Conservation (phyloP, 1,140 invertebrate species). For the Agrypnia vestita region DNA sequence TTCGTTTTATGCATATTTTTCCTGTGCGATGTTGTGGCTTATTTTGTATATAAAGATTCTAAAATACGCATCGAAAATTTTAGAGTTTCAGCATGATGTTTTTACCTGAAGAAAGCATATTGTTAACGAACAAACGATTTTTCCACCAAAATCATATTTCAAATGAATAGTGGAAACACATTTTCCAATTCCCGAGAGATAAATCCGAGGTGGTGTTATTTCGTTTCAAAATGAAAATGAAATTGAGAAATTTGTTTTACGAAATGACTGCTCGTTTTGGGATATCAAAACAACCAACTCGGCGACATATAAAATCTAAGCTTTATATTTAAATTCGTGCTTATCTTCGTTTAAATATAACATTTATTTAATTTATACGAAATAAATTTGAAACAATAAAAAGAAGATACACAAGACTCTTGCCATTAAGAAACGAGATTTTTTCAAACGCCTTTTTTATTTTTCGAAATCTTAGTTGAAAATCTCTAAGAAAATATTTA, state of each 20-base stretch:
- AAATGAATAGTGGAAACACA: slow-evolving; percentile 3
- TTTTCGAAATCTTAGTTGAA: too few relatives aligned
- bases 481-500: too few relatives aligned
- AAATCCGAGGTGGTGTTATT: background rate
- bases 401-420: too few relatives aligned
- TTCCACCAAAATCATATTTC: slow-evolving; percentile 1
- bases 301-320: background rate
- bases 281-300: slow-evolving; percentile 12
- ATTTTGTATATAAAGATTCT: too few relatives aligned
- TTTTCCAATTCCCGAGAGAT: background rate
- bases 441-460: too few relatives aligned
- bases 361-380: background rate
- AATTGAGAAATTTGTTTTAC: slow-evolving; percentile 10
- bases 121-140: slow-evolving; percentile 3
- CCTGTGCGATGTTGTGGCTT: too few relatives aligned
- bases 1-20: too few relatives aligned
- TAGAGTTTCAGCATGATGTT: too few relatives aligned
- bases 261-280: background rate
- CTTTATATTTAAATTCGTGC: background rate
- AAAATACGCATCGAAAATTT: too few relatives aligned
- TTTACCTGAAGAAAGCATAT: too few relatives aligned
- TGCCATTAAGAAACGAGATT: too few relatives aligned
- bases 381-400: background rate
- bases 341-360: background rate
- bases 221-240: slow-evolving; percentile 6